These are phyloP conservation scores for Cantharis lateralis DNA, from an alignment of 2,888 invertebrate genomes.

Conservation along the genomic window DNA sequence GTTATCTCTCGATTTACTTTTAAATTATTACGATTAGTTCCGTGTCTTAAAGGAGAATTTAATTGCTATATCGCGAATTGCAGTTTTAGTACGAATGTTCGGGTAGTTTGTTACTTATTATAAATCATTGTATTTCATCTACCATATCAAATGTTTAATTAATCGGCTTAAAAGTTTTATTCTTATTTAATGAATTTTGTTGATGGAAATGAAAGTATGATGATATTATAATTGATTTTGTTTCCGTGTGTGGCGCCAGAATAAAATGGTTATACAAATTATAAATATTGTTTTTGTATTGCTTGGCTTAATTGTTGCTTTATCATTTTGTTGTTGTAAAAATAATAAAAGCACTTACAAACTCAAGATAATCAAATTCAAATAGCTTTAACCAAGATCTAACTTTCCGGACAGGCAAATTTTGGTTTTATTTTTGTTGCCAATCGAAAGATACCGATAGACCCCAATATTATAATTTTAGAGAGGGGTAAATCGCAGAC, in stretches of 20 bases:
- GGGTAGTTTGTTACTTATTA: slow-evolving; percentile 7
- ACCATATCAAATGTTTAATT: slow-evolving; percentile 14
- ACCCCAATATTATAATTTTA: background rate
- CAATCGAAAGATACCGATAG: background rate
- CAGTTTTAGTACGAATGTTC: slow-evolving; percentile 3
- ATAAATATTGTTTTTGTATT: slow-evolving; percentile 14
- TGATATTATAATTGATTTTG: slow-evolving; percentile 17
- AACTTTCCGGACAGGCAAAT: background rate
- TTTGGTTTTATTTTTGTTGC: background rate
- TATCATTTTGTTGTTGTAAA: background rate
- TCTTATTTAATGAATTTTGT: slow-evolving; percentile 11
- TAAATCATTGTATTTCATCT: slow-evolving; percentile 15
- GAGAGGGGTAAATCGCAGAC: too few relatives aligned
- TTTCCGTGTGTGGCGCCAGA: slow-evolving; percentile 20
- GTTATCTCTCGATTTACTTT: slow-evolving; percentile 14
- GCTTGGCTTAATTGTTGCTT: background rate
- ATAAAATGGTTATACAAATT: slow-evolving; percentile 11
- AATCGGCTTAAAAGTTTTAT: slow-evolving; percentile 8
- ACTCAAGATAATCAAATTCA: background rate
- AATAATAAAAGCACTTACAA: background rate
- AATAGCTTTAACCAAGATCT: background rate
- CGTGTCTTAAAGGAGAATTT: slow-evolving; percentile 10
- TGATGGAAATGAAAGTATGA: slow-evolving; percentile 9
- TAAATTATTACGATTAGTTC: slow-evolving; percentile 14
- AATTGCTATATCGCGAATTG: slow-evolving; percentile 8